A percentile compares a stretch with the other conserved stretches of the same genome.
Conservation (phyloP, 2,113 vertebrate species). For the Glaucidium brasilianum region DNA sequence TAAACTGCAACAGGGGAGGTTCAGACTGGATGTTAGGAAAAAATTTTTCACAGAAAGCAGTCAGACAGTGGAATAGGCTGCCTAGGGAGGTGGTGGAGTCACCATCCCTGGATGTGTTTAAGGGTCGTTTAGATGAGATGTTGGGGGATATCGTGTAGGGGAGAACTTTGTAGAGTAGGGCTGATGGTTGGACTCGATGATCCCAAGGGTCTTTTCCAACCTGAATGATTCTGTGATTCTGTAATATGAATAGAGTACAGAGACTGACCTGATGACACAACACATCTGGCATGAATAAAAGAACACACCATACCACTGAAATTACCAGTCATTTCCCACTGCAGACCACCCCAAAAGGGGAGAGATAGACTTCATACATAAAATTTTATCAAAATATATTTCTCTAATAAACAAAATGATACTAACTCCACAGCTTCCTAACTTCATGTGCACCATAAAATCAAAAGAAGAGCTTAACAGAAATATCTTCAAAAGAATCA, state of each 20-base stretch:
- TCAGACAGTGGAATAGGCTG: no score
- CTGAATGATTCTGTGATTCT: no score
- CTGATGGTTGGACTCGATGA: no score
- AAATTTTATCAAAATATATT: not conserved
- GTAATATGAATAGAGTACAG: not conserved
- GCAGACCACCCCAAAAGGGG: not conserved
- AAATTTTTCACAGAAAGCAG: no score
- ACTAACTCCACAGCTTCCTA: not conserved
- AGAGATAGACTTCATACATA: not conserved
- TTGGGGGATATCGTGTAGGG: no score
- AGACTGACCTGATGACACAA: not conserved
- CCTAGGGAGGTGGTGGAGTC: no score
- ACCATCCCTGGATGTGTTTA: no score
- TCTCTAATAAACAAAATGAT: not conserved
- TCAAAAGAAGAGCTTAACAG: not conserved
- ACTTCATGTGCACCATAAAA: not conserved
- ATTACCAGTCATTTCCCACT: not conserved
- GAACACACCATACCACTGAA: fast-evolving
- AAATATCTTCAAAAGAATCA: not conserved
- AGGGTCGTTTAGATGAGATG: no score
- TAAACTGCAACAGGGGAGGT: no score
- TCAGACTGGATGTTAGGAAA: no score
- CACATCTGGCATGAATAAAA: not conserved
- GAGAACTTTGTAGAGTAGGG: no score
- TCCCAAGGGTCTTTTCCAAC: no score